Evolutionary conservation across 1,140 invertebrate species (phyloP).

Genomic region (Nephotettix cincticeps): DNA sequence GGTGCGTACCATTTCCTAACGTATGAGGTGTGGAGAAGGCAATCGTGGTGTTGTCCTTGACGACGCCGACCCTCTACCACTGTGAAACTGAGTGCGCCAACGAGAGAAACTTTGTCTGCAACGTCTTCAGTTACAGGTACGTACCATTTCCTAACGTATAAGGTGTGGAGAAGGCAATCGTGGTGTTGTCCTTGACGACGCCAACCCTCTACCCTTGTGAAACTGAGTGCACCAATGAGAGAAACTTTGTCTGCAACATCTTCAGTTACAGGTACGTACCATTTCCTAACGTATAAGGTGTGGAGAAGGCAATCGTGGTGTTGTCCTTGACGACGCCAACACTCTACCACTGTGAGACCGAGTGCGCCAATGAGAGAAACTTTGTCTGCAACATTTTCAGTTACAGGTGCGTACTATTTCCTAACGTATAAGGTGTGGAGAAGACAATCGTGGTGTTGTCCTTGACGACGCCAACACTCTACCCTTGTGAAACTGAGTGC

Average conservation of each 20-base stretch:
- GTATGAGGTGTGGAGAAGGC: too few relatives aligned
- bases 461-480: constrained; percentile 61
- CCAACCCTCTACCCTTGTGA: constrained; percentile 72
- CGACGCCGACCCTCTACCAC: constrained; percentile 65
- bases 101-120: constrained; percentile 68
- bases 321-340: constrained; percentile 62
- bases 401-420: too few relatives aligned
- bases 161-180: too few relatives aligned
- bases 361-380: constrained; percentile 67
- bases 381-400: constrained; percentile 74
- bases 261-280: constrained; percentile 79
- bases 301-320: too few relatives aligned
- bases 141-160: too few relatives aligned
- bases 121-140: constrained; percentile 75
- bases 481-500: constrained; percentile 72
- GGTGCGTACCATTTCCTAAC: constrained; percentile 51
- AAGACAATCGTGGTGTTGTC: constrained; percentile 65
- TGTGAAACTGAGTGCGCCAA: constrained; percentile 70
- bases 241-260: constrained; percentile 66
- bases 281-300: too few relatives aligned
- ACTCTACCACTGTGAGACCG: constrained; percentile 69
- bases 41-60: constrained; percentile 62
- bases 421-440: too few relatives aligned
- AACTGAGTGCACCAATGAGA: constrained; percentile 66
- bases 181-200: constrained; percentile 62